phyloP scores from a whole-genome alignment of 2,888 invertebrate species.

The Steinernema scapterisci region DNA sequence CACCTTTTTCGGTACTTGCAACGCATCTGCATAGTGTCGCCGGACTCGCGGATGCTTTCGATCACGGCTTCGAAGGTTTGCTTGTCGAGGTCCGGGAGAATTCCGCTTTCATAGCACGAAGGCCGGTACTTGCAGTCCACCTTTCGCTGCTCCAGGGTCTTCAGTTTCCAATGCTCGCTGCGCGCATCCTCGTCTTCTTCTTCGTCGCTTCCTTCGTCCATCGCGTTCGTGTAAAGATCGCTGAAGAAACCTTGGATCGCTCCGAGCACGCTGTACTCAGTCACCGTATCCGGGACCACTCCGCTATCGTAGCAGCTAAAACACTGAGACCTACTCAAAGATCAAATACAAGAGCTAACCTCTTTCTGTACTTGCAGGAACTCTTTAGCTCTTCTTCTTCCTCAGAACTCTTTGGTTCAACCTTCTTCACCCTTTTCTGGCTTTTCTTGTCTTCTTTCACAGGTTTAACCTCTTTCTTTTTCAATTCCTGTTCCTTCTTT shows the following conservation, averaged over 20 bases:
- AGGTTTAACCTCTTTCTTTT: neutral
- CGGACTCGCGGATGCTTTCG: constrained; percentile 34
- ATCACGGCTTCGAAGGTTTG: constrained; percentile 35
- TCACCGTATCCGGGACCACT: neutral
- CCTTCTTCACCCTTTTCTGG: neutral
- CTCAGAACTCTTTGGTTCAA: neutral
- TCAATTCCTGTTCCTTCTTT: constrained; percentile 29
- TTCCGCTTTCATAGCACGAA: constrained; percentile 42
- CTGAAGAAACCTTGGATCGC: neutral
- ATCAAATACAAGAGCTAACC: no score
- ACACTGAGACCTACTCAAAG: no score
- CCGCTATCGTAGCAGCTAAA: constrained; percentile 19
- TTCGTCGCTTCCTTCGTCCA: constrained; percentile 8
- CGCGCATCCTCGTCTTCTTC: neutral
- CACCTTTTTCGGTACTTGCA: constrained; percentile 47
- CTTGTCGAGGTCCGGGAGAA: constrained; percentile 33
- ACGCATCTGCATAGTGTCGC: constrained; percentile 40
- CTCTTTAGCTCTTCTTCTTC: neutral
- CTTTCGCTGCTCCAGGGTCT: constrained; percentile 9
- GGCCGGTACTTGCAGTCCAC: constrained; percentile 46
- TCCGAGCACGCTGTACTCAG: neutral
- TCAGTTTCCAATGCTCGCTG: neutral
- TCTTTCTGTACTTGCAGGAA: neutral
- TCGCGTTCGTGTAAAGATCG: constrained; percentile 9
- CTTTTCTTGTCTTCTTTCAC: neutral